These are phyloP conservation scores for Oriolus oriolus DNA, from an alignment of 2,113 vertebrate genomes.

Conservation along the genomic window DNA sequence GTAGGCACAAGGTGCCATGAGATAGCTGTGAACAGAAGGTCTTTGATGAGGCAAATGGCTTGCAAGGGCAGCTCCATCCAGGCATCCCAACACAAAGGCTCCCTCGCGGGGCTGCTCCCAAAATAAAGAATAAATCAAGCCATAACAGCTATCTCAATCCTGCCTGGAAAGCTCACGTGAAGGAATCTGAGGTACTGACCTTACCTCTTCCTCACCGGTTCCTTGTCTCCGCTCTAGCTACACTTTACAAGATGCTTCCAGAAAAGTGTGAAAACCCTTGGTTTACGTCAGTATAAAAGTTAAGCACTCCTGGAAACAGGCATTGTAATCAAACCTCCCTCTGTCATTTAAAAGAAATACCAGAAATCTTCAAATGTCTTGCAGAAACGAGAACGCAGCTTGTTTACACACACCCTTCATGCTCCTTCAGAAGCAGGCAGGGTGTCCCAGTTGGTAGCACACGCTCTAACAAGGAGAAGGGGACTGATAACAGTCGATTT, in stretches of 20 bases:
- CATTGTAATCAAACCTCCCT: background rate
- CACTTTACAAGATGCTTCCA: background rate
- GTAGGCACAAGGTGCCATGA: constrained; percentile 34
- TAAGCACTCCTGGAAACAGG: background rate
- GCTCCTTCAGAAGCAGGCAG: background rate
- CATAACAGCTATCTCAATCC: background rate
- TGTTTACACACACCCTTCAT: background rate
- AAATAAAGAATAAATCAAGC: constrained; percentile 22
- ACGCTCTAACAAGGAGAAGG: background rate
- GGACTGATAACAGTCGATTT: background rate
- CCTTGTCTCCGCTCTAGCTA: background rate
- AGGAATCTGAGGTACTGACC: background rate
- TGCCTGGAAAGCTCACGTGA: background rate
- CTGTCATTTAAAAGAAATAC: constrained; percentile 1
- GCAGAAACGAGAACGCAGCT: background rate
- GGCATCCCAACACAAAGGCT: constrained; percentile 23
- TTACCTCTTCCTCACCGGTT: background rate
- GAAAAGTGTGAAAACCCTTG: background rate
- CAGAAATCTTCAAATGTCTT: background rate
- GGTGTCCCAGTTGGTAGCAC: background rate
- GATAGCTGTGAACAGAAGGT: constrained; percentile 49
- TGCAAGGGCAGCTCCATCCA: background rate
- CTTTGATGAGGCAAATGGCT: constrained; percentile 69
- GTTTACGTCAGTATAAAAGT: background rate
- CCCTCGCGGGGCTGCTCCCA: background rate